A percentile compares a stretch with the other conserved stretches of the same genome.
Conservation (phyloP, 2,797 vertebrate species). For the Takifugu ocellatus region DNA sequence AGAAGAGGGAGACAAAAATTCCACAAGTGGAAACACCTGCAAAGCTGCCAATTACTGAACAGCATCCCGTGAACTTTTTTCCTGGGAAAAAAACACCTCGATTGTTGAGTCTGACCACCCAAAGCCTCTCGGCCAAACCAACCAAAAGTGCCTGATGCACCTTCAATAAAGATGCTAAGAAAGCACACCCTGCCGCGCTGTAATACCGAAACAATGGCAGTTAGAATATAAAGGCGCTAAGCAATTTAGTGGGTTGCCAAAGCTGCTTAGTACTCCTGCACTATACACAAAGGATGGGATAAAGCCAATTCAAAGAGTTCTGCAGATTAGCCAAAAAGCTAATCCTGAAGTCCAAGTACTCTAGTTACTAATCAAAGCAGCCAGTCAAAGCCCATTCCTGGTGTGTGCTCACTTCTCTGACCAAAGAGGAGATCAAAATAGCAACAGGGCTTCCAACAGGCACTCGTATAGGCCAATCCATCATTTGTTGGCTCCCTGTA, state of each 20-base stretch:
- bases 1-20: background rate
- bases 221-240: constrained; percentile 44
- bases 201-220: constrained; percentile 58
- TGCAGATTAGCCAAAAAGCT: constrained; percentile 51
- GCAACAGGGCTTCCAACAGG: constrained; percentile 70
- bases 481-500: constrained; percentile 67
- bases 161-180: constrained; percentile 19
- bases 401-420: constrained; percentile 65
- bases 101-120: background rate
- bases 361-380: constrained; percentile 71
- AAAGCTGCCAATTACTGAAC: background rate
- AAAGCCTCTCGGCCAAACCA: background rate
- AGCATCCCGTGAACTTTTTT: background rate
- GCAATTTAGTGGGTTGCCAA: constrained; percentile 55
- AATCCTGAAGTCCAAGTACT: constrained; percentile 58
- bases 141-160: background rate
- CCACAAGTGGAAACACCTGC: background rate
- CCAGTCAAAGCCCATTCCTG: constrained; percentile 68
- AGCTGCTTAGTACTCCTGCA: constrained; percentile 58
- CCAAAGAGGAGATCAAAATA: constrained; percentile 73
- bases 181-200: constrained; percentile 26
- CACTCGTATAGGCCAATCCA: constrained; percentile 71
- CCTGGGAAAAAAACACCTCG: constrained; percentile 9
- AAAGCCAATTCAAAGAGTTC: constrained; percentile 55
- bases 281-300: constrained; percentile 53